Percentiles rank a stretch among this genome's conserved stretches.
These are phyloP conservation scores for Oligia strigilis DNA, from an alignment of 2,888 invertebrate genomes.

Conservation along the genomic window DNA sequence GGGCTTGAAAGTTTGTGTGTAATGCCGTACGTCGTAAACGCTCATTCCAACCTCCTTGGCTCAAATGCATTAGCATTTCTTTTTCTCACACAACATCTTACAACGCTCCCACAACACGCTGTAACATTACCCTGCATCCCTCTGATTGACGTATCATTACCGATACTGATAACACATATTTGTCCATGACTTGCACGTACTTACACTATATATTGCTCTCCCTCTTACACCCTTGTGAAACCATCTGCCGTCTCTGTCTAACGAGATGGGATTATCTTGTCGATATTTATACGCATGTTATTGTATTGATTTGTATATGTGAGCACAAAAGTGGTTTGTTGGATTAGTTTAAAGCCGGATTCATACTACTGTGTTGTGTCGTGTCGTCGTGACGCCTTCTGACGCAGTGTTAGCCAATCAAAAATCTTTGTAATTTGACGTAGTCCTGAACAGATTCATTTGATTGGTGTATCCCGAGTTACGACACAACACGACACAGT, in stretches of 20 bases:
- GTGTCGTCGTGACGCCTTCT: no score
- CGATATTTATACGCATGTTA: slow-evolving; percentile 64
- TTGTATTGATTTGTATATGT: slow-evolving; percentile 66
- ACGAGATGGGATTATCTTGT: slow-evolving; percentile 72
- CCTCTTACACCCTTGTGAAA: slow-evolving; percentile 55
- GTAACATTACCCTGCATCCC: slow-evolving; percentile 55
- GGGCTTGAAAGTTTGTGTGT: no score
- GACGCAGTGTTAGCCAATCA: no score
- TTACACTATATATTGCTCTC: slow-evolving; percentile 42
- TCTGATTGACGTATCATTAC: slow-evolving; percentile 81
- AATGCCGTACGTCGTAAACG: no score
- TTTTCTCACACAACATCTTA: neutral
- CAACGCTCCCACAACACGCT: slow-evolving; percentile 31
- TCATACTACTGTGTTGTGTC: no score
- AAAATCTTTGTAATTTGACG: no score
- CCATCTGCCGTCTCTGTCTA: slow-evolving; percentile 56
- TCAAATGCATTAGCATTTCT: slow-evolving; percentile 7
- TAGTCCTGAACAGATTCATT: no score
- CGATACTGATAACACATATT: slow-evolving; percentile 68
- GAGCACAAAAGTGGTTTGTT: slow-evolving; percentile 62
- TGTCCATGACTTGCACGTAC: slow-evolving; percentile 74
- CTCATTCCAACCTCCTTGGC: neutral
- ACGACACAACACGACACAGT: no score
- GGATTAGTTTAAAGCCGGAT: slow-evolving; percentile 33
- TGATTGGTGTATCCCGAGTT: no score